Conservation (phyloP, 2,113 vertebrate species). For the Zapornia atra region DNA sequence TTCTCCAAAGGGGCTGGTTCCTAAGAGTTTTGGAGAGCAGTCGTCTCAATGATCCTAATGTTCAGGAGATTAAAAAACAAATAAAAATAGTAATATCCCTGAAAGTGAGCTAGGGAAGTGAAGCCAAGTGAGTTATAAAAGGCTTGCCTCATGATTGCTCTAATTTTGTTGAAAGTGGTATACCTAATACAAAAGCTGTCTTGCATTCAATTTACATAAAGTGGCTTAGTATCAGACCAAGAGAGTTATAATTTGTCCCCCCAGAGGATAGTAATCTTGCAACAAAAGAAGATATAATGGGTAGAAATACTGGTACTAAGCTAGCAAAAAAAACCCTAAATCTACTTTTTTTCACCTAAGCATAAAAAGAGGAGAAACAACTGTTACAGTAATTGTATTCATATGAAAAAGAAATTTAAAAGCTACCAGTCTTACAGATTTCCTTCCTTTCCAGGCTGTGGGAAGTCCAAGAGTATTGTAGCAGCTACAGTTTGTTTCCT, state of each 20-base stretch:
- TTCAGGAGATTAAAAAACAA: neutral
- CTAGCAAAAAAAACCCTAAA: neutral
- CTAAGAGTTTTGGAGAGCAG: neutral
- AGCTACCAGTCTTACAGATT: neutral
- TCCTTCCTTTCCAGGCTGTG: neutral
- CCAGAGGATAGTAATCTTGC: neutral
- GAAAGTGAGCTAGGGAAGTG: neutral
- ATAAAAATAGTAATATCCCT: neutral
- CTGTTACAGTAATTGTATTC: neutral
- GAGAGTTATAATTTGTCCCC: constrained; percentile 21
- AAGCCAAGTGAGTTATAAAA: constrained; percentile 48
- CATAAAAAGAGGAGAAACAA: neutral
- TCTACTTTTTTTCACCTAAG: neutral
- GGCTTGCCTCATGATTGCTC: constrained; percentile 6
- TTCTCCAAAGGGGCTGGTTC: neutral
- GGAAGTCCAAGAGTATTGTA: neutral
- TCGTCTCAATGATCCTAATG: neutral
- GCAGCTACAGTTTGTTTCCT: neutral
- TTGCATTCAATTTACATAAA: constrained; percentile 38
- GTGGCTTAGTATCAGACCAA: neutral
- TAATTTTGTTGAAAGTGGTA: constrained; percentile 39
- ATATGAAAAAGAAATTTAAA: neutral
- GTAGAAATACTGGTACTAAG: neutral
- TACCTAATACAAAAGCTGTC: constrained; percentile 14
- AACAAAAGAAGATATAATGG: constrained; percentile 15